Percentiles rank a stretch among this genome's conserved stretches.
These are phyloP conservation scores for Scolopax bukidnonensis DNA, from an alignment of 2,797 vertebrate species.

Conservation along the genomic window DNA sequence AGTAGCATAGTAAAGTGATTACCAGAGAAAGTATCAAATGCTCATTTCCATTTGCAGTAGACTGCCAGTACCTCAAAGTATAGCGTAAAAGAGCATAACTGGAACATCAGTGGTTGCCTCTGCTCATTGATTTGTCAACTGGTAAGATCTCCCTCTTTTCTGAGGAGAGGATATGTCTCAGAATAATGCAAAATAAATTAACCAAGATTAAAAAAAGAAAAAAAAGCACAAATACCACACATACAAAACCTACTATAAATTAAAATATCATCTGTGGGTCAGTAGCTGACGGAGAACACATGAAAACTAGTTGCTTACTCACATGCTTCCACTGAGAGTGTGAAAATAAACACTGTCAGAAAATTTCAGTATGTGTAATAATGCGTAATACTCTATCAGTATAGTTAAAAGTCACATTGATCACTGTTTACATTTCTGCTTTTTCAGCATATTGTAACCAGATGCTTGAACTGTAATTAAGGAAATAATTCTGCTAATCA, in stretches of 20 bases:
- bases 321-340: background rate
- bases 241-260: background rate
- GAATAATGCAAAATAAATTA: background rate
- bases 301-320: background rate
- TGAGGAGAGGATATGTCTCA: background rate
- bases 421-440: background rate
- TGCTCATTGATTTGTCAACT: rapidly evolving
- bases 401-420: background rate
- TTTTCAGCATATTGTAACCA: background rate
- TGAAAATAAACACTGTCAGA: background rate
- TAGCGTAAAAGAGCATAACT: background rate
- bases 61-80: background rate
- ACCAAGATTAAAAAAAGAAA: background rate
- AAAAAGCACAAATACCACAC: rapidly evolving
- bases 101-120: background rate
- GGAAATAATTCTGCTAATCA: background rate
- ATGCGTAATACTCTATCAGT: background rate
- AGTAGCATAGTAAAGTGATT: background rate
- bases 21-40: background rate
- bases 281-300: background rate
- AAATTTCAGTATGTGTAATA: background rate
- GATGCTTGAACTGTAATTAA: background rate
- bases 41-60: background rate
- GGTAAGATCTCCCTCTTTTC: background rate
- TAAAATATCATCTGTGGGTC: background rate